These are phyloP conservation scores for Brevimyrus niger DNA, from an alignment of 2,113 vertebrate species.

Conservation along the genomic window DNA sequence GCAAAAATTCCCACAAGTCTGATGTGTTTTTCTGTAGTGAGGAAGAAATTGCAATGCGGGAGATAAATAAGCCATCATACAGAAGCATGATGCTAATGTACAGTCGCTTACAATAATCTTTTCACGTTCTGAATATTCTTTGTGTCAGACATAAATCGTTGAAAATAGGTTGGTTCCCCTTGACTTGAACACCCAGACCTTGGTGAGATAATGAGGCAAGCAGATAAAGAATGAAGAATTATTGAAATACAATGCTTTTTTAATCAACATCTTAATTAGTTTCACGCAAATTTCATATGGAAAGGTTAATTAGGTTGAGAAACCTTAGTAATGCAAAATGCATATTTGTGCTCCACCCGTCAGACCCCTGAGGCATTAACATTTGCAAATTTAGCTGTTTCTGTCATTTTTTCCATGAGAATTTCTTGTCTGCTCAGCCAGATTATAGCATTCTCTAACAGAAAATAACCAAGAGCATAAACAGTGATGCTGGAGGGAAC, in stretches of 20 bases:
- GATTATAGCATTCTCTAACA: neutral
- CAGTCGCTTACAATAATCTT: neutral
- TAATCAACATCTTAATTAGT: neutral
- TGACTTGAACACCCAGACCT: neutral
- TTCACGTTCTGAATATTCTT: neutral
- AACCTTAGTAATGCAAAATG: neutral
- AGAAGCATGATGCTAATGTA: neutral
- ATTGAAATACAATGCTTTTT: neutral
- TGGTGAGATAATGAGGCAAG: neutral
- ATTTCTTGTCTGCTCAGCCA: neutral
- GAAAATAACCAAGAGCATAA: constrained; percentile 1
- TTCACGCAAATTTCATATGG: neutral
- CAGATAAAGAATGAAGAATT: neutral
- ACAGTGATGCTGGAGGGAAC: neutral
- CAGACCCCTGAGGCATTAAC: neutral
- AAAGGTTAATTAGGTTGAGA: neutral
- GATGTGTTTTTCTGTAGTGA: neutral
- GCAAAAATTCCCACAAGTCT: neutral
- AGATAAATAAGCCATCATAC: neutral
- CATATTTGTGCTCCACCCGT: neutral
- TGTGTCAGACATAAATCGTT: neutral
- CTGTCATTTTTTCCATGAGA: neutral
- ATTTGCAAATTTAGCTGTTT: neutral
- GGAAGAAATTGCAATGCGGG: neutral
- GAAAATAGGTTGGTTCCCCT: neutral